A percentile compares a stretch with the other conserved stretches of the same genome.
Conservation (phyloP, 2,888 invertebrate species). For the Siphlonurus alternatus region DNA sequence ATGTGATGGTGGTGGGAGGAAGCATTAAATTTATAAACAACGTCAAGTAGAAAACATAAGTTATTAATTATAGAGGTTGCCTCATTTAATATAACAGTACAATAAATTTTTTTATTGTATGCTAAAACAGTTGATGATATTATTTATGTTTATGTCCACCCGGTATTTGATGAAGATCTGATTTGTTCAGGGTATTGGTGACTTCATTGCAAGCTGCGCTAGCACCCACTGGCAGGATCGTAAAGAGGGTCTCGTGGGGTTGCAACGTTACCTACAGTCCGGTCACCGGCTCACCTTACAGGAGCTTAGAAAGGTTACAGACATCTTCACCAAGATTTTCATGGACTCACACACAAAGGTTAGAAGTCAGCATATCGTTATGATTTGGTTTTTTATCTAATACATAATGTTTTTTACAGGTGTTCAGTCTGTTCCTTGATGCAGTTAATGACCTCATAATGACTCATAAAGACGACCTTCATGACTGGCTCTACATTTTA, state of each 20-base stretch:
- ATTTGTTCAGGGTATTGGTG: slow-evolving; percentile 59
- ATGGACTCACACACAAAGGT: slow-evolving; percentile 87
- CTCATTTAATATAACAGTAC: no score
- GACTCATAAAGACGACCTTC: slow-evolving; percentile 70
- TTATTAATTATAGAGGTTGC: no score
- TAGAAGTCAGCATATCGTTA: slow-evolving; percentile 8
- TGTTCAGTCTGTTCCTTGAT: slow-evolving; percentile 84
- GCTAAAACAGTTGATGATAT: no score
- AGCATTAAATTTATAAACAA: no score
- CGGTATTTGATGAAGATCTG: no score
- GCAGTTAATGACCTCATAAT: slow-evolving; percentile 78
- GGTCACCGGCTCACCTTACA: slow-evolving; percentile 46
- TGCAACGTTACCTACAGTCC: slow-evolving; percentile 56
- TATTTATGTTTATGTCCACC: no score
- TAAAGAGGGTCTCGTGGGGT: slow-evolving; percentile 76
- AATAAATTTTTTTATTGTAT: no score
- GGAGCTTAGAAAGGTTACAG: slow-evolving; percentile 72
- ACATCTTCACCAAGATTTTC: slow-evolving; percentile 91
- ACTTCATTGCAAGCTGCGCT: slow-evolving; percentile 73
- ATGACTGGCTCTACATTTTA: slow-evolving; percentile 86
- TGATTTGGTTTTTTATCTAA: not conserved
- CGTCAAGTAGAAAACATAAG: no score
- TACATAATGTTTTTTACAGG: slow-evolving; percentile 26
- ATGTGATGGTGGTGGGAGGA: no score
- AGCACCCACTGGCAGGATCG: slow-evolving; percentile 88